phyloP scores from a whole-genome alignment of 37 sponge, comb jelly and placozoan species.

The Chondrilla cf. caribensis region DNA sequence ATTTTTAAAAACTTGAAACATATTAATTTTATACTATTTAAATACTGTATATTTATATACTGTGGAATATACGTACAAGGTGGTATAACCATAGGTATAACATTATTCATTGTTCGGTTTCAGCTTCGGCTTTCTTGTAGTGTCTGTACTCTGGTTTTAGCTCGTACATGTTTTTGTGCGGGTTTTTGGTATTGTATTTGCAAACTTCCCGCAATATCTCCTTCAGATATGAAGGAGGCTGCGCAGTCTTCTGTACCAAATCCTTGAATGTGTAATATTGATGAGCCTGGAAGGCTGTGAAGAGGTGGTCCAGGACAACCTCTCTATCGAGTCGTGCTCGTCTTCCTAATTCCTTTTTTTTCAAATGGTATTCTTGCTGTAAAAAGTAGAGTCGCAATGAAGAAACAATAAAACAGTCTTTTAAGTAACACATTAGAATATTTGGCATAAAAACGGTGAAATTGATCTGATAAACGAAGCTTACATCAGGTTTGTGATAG shows the following conservation, averaged over 20 bases:
- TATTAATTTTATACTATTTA: too few species aligned
- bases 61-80: background rate
- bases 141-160: conserved; percentile 87
- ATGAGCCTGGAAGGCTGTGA: conserved; percentile 82
- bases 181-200: conserved; percentile 83
- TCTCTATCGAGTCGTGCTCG: conserved; percentile 69
- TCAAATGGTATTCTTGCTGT: conserved; percentile 45
- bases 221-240: conserved; percentile 86
- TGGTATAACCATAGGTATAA: background rate
- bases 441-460: background rate
- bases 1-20: too few species aligned
- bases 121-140: background rate
- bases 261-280: conserved; percentile 89
- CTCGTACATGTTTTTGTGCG: conserved; percentile 98
- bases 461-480: background rate
- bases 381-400: background rate
- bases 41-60: background rate
- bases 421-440: background rate
- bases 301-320: conserved; percentile 78
- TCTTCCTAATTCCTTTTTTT: conserved; percentile 75
- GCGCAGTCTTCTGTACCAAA: conserved; percentile 83
- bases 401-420: conserved; percentile 1
- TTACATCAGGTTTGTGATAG: conserved; percentile 41
- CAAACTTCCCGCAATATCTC: conserved; percentile 88
- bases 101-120: too few species aligned